Conservation (phyloP, 2,888 invertebrate genomes). For the Diaperis boleti region DNA sequence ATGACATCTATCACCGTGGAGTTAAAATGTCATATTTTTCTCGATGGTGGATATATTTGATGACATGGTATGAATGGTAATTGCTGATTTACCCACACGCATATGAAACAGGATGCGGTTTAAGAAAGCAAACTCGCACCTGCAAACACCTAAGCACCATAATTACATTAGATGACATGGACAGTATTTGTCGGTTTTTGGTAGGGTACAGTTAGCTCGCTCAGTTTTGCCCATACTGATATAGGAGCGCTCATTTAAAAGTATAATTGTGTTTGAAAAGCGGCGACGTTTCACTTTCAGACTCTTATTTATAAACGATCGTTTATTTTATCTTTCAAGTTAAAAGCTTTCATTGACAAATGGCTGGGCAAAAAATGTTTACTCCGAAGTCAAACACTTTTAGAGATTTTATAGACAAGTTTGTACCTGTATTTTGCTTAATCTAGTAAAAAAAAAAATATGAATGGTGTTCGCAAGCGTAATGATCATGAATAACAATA, state of each 20-base stretch:
- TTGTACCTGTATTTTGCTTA: too few species aligned
- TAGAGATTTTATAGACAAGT: too few species aligned
- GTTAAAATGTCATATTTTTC: slow-evolving; percentile 12
- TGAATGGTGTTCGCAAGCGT: too few species aligned
- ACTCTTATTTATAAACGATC: slow-evolving; percentile 3
- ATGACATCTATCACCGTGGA: slow-evolving; percentile 3
- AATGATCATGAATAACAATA: too few species aligned
- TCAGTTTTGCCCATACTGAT: slow-evolving; percentile 19
- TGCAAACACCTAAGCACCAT: slow-evolving; percentile 28
- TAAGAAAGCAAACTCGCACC: slow-evolving; percentile 34
- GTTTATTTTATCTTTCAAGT: slow-evolving; percentile 7
- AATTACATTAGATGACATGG: slow-evolving; percentile 34
- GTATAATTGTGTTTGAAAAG: slow-evolving; percentile 19
- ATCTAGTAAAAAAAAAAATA: too few species aligned
- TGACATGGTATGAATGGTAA: slow-evolving; percentile 32
- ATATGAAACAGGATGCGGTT: slow-evolving; percentile 39
- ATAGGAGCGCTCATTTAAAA: slow-evolving; percentile 13
- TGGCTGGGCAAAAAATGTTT: not conserved
- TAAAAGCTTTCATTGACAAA: slow-evolving; percentile 10
- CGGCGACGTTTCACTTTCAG: slow-evolving; percentile 3
- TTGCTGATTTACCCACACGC: slow-evolving; percentile 34
- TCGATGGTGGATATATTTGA: slow-evolving; percentile 25
- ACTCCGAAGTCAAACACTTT: not conserved
- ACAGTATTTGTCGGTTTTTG: slow-evolving; percentile 19
- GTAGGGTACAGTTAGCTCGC: slow-evolving; percentile 23